Percentiles rank a stretch among this genome's conserved stretches.
phyloP scores from a whole-genome alignment of 2,797 vertebrate genomes.

The Pangasius mekongensis region DNA sequence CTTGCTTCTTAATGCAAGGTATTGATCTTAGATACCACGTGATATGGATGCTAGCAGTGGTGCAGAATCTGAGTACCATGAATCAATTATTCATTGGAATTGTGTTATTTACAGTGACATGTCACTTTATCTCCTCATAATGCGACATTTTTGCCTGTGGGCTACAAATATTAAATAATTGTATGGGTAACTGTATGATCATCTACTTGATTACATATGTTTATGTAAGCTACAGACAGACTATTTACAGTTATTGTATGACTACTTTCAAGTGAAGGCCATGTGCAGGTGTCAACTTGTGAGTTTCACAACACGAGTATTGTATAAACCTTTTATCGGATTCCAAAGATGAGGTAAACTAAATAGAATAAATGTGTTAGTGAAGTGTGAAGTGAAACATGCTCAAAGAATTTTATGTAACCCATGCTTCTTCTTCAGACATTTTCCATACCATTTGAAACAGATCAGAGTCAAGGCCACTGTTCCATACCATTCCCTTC shows the following conservation, averaged over 20 bases:
- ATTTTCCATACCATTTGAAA: neutral
- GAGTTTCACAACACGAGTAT: neutral
- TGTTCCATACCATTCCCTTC: no score
- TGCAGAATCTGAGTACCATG: constrained; percentile 67
- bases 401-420: neutral
- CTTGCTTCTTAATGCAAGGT: constrained; percentile 61
- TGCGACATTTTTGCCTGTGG: neutral
- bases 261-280: neutral
- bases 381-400: neutral
- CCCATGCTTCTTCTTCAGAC: neutral
- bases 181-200: neutral
- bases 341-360: neutral
- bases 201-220: neutral
- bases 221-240: neutral
- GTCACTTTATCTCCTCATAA: constrained; percentile 23
- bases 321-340: neutral
- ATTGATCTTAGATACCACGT: constrained; percentile 77
- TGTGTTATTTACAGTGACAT: constrained; percentile 46
- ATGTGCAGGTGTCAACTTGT: neutral
- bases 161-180: neutral
- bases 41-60: constrained; percentile 73
- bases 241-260: neutral
- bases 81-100: constrained; percentile 71
- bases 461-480: no score
- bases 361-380: neutral